Conservation (phyloP, 2,888 invertebrate species). For the Periphyllus acericola region DNA sequence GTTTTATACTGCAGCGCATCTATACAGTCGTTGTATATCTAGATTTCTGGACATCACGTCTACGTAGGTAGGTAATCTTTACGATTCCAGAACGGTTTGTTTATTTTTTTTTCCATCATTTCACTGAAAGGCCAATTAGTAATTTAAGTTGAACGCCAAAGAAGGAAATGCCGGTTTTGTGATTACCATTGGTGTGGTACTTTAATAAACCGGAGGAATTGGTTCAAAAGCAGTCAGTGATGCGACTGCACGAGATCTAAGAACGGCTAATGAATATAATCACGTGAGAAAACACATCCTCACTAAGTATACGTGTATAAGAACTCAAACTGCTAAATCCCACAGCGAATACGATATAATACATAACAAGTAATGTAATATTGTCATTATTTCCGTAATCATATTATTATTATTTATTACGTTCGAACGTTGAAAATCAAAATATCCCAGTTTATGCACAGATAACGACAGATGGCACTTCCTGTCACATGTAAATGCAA, state of each 20-base stretch:
- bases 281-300: constrained; percentile 1
- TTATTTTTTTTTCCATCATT: neutral
- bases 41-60: constrained; percentile 2
- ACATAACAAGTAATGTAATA: neutral
- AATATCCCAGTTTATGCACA: too few relatives aligned
- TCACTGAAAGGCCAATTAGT: constrained; percentile 25
- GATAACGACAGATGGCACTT: too few relatives aligned
- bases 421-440: too few relatives aligned
- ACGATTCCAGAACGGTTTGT: constrained; percentile 2
- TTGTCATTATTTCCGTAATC: neutral
- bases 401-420: neutral
- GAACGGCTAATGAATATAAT: constrained; percentile 9
- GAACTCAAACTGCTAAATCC: neutral
- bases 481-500: neutral
- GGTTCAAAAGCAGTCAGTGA: neutral
- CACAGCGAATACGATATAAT: neutral
- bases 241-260: neutral
- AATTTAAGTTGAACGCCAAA: constrained; percentile 8
- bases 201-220: neutral
- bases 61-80: neutral
- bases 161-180: neutral
- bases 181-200: constrained; percentile 12
- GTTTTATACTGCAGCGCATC: neutral
- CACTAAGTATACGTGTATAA: neutral
- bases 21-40: neutral